Conservation (phyloP, 2,113 vertebrate species). For the Syngnathus typhle region DNA sequence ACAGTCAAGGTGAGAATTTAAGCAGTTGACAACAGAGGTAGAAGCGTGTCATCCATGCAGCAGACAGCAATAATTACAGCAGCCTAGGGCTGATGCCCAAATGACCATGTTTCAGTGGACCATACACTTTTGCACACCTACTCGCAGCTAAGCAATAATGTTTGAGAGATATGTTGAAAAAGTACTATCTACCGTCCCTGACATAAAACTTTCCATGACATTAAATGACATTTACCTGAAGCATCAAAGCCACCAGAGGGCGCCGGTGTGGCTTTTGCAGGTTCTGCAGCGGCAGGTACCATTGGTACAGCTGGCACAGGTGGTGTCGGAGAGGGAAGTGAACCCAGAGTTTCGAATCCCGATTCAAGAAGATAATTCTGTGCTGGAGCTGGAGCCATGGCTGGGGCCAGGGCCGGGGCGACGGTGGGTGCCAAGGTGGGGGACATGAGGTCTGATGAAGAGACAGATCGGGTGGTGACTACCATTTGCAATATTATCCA, state of each 20-base stretch:
- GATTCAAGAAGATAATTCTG: constrained; percentile 79
- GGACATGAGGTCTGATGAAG: constrained; percentile 65
- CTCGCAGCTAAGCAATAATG: constrained; percentile 12
- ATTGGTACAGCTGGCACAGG: constrained; percentile 43
- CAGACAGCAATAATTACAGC: constrained; percentile 26
- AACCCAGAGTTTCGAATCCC: constrained; percentile 56
- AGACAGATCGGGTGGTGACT: background rate
- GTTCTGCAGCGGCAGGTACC: constrained; percentile 58
- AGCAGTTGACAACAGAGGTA: constrained; percentile 57
- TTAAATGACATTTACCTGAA: constrained; percentile 75
- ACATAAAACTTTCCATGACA: background rate
- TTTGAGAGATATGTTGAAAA: background rate
- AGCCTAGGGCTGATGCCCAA: background rate
- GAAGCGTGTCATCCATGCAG: constrained; percentile 62
- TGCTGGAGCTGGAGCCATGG: constrained; percentile 62
- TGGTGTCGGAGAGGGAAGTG: constrained; percentile 40
- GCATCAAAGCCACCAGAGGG: constrained; percentile 83
- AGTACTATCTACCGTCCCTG: background rate
- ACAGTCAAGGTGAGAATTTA: constrained; percentile 73
- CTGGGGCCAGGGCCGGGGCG: constrained; percentile 67
- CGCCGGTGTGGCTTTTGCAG: constrained; percentile 59
- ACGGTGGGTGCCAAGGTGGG: constrained; percentile 52
- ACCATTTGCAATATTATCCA: background rate
- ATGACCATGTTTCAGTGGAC: background rate
- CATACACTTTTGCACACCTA: background rate